These are phyloP conservation scores for Gymnodraco acuticeps DNA, from an alignment of 2,797 vertebrate genomes.

Conservation along the genomic window DNA sequence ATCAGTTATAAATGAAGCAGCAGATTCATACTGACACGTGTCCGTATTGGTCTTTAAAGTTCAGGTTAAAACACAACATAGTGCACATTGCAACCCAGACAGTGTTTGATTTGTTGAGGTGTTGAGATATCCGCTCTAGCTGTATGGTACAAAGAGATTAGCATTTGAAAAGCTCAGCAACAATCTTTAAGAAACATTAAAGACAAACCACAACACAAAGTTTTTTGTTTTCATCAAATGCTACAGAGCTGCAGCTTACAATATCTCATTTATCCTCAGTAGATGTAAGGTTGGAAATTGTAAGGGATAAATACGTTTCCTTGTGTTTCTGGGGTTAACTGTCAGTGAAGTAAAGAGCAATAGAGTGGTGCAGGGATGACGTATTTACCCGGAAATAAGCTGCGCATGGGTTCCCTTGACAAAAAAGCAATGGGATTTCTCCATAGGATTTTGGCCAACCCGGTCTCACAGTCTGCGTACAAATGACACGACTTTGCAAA, in stretches of 20 bases:
- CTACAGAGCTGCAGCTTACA: not conserved
- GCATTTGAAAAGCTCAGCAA: not conserved
- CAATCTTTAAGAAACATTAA: not conserved
- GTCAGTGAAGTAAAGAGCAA: slow-evolving; percentile 34
- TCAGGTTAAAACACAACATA: slow-evolving; percentile 18
- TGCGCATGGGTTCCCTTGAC: too few species aligned
- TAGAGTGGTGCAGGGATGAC: not conserved
- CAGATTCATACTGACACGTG: slow-evolving; percentile 12
- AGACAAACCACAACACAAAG: not conserved
- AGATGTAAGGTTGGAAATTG: not conserved
- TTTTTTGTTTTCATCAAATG: not conserved
- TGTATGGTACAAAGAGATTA: slow-evolving; percentile 2
- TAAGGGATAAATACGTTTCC: not conserved
- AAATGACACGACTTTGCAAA: too few species aligned
- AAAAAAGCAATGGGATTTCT: too few species aligned
- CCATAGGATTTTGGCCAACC: too few species aligned
- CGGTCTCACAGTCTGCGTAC: too few species aligned
- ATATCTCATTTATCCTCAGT: not conserved
- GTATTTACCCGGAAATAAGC: too few species aligned
- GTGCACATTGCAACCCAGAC: not conserved
- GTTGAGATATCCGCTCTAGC: not conserved
- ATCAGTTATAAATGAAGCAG: slow-evolving; percentile 65
- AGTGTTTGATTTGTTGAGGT: slow-evolving; percentile 6
- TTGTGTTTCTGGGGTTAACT: slow-evolving; percentile 6
- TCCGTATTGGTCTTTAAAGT: slow-evolving; percentile 36